Evolutionary conservation across 1,140 invertebrate genomes (phyloP), one percentile per base, ranked within the genome.

Genomic region (Drosophila tani): DNA sequence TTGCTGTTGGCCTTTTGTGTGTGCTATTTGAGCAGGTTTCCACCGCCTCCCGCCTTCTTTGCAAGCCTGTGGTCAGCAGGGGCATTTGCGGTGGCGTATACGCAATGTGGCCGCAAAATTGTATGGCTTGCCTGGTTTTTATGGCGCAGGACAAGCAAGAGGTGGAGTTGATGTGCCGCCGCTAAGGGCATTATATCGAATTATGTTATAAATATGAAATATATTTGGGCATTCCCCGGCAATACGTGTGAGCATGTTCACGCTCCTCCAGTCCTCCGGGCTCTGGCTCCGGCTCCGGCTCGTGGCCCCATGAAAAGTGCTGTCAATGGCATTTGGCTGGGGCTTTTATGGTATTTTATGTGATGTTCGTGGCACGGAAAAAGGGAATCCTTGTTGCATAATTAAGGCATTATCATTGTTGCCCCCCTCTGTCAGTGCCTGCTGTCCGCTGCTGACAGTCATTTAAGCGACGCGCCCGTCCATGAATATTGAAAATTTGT

Each of bases 151-250:
- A 35, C 56, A 47, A 15, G 67, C 47, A 29, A 35, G 63, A 32
- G 40, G 24, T 35, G 45, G 38, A 47, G 24, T 24, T 51, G 45
- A 27, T 58, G 45, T 43, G 50, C 47, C 65, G 50, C 43, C 65
- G 55, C 83, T 75, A 58, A 45, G 75, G 51, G 84, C 63, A 87
- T 87, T 87, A 87, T 87, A 87, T 87, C 84, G 84, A 87, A 87
- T 87, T 87, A 87, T 87, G 84, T 87, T 87, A 87, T 87, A 87
- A 87, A 87, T 87, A 87, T 88, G 65, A 87, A 87, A 88, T 87
- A 84, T 88, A 87, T 86, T 71, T 85, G 41, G 51, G 49, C 71
- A 78, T 78, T 79, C 47, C 49, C 51, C 45, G 55, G 57, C 45
- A 57, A 79, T 73, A 78, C 76, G 80, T 86, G 84, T 88, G 76